phyloP scores from a whole-genome alignment of 2,113 vertebrate genomes.

The Corythoichthys intestinalis region DNA sequence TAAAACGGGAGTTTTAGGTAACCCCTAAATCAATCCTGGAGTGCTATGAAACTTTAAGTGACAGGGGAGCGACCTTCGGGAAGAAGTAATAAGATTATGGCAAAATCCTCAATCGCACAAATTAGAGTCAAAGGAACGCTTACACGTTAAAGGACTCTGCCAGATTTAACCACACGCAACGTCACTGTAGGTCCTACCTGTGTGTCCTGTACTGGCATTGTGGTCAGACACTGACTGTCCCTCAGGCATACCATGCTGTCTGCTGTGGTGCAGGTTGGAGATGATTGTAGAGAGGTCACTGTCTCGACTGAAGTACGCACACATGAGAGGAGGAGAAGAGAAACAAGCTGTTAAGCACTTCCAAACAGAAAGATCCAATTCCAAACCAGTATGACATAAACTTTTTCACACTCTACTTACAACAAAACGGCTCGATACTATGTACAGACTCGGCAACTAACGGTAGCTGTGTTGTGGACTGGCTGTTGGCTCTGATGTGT shows the following conservation, averaged over 20 bases:
- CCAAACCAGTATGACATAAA: slow-evolving; percentile 14
- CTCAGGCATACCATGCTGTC: slow-evolving; percentile 94
- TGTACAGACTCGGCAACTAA: slow-evolving; percentile 36
- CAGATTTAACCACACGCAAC: not conserved
- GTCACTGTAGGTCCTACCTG: slow-evolving; percentile 79
- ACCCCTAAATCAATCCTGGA: slow-evolving; percentile 49
- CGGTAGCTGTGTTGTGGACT: slow-evolving; percentile 43
- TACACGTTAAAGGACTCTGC: slow-evolving; percentile 22
- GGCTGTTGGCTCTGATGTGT: slow-evolving; percentile 60
- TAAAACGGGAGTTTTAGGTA: slow-evolving; percentile 60
- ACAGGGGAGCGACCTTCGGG: slow-evolving; percentile 60
- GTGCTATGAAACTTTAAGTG: slow-evolving; percentile 66
- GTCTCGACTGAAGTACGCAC: slow-evolving; percentile 80
- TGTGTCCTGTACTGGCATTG: slow-evolving; percentile 78
- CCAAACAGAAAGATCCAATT: slow-evolving; percentile 21
- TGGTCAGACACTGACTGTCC: slow-evolving; percentile 84
- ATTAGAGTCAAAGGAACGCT: slow-evolving; percentile 60
- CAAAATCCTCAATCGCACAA: slow-evolving; percentile 66
- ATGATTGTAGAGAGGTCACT: slow-evolving; percentile 91
- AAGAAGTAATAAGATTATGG: slow-evolving; percentile 70
- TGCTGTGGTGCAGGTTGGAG: slow-evolving; percentile 89
- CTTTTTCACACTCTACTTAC: slow-evolving; percentile 30
- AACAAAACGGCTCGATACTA: slow-evolving; percentile 23
- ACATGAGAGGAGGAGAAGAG: slow-evolving; percentile 15
- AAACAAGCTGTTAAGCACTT: slow-evolving; percentile 14